These are phyloP conservation scores for Philotrypesis tridentata DNA, from an alignment of 1,140 invertebrate genomes.

Conservation along the genomic window DNA sequence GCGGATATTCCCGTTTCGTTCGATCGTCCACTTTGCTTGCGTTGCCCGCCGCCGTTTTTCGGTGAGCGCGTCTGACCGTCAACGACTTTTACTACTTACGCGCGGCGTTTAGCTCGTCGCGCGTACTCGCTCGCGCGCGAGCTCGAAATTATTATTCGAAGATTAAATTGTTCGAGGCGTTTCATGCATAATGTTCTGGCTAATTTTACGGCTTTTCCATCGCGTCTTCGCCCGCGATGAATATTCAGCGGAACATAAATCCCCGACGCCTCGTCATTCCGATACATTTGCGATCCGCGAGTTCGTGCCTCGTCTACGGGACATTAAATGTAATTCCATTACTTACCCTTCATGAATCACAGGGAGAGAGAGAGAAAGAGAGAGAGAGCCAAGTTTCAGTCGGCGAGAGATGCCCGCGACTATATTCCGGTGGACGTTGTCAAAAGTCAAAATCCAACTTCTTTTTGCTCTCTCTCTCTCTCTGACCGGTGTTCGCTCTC, in stretches of 20 bases:
- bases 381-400: background rate
- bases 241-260: background rate
- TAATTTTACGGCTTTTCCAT: background rate
- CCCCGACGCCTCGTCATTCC: background rate
- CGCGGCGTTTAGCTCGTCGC: too few relatives aligned
- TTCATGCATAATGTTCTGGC: background rate
- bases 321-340: conserved; percentile 23
- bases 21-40: too few relatives aligned
- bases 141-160: too few relatives aligned
- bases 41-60: too few relatives aligned
- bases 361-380: too few relatives aligned
- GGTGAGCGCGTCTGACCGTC: too few relatives aligned
- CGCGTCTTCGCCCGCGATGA: background rate
- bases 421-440: background rate
- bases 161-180: background rate
- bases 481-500: background rate
- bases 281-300: background rate
- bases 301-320: background rate
- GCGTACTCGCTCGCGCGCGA: too few relatives aligned
- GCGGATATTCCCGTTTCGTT: too few relatives aligned
- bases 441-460: conserved; percentile 25
- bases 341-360: conserved; percentile 6
- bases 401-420: background rate
- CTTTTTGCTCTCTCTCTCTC: too few relatives aligned
- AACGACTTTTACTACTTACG: too few relatives aligned